Evolutionary conservation across 2,113 vertebrate genomes (phyloP).

Genomic region (Menidia beryllina): DNA sequence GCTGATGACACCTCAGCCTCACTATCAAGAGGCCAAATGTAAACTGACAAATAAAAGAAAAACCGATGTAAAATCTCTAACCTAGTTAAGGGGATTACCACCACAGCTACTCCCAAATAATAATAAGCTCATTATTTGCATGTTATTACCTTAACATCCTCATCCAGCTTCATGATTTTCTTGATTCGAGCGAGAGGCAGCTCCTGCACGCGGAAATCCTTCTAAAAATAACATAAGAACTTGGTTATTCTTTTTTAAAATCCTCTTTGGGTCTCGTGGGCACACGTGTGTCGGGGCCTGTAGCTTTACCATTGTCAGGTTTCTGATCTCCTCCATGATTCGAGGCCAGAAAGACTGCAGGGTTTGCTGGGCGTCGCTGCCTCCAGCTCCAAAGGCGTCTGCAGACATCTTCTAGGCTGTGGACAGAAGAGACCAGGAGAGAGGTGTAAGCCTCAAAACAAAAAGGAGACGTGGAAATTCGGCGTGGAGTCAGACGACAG

Average conservation of each 20-base stretch:
- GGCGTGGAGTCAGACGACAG: constrained; percentile 4
- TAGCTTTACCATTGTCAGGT: constrained; percentile 90
- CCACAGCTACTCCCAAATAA: background rate
- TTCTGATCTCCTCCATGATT: constrained; percentile 98
- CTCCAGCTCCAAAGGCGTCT: constrained; percentile 89
- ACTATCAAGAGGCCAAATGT: no score
- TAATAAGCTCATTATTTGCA: background rate
- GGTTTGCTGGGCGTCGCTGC: constrained; percentile 95
- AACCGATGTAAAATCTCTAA: no score
- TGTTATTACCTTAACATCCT: constrained; percentile 93
- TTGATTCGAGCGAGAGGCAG: constrained; percentile 98
- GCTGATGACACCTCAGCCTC: no score
- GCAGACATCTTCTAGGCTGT: constrained; percentile 88
- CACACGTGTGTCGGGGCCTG: background rate
- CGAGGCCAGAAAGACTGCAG: constrained; percentile 98
- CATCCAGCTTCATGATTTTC: constrained; percentile 99
- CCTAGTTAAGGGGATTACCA: background rate
- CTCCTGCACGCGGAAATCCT: constrained; percentile 98
- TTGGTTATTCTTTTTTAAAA: constrained; percentile 14
- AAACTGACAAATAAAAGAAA: no score
- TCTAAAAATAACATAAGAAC: constrained; percentile 82
- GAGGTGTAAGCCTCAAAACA: background rate
- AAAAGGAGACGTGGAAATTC: background rate
- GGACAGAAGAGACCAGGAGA: constrained; percentile 19
- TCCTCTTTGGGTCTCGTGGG: background rate